A percentile compares a stretch with the other conserved stretches of the same genome.
phyloP scores from a whole-genome alignment of 2,113 vertebrate genomes.

The Chelonoidis abingdonii region DNA sequence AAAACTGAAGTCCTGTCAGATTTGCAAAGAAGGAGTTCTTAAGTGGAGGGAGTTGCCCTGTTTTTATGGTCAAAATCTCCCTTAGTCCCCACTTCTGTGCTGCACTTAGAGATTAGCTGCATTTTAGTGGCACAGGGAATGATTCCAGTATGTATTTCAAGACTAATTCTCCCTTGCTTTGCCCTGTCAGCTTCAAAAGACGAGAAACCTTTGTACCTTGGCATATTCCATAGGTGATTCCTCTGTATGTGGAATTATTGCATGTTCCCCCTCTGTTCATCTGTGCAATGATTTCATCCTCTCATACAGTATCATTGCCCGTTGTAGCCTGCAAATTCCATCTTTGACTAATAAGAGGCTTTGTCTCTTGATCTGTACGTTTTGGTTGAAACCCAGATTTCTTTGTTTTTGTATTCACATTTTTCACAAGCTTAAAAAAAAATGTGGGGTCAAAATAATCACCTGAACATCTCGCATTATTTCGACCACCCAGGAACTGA shows the following conservation, averaged over 20 bases:
- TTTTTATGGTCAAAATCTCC: background rate
- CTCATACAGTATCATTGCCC: background rate
- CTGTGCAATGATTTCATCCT: background rate
- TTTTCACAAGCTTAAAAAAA: constrained; percentile 14
- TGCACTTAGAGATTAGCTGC: background rate
- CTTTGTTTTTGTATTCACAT: background rate
- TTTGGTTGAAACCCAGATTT: background rate
- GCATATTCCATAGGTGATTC: background rate
- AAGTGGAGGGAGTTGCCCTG: background rate
- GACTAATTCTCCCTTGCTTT: background rate
- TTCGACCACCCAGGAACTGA: constrained; percentile 30
- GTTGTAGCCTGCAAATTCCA: background rate
- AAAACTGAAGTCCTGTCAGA: background rate
- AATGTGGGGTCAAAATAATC: constrained; percentile 53
- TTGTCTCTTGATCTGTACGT: background rate
- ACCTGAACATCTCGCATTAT: constrained; percentile 14
- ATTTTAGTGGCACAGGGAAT: background rate
- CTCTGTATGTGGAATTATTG: background rate
- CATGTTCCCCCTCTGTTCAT: background rate
- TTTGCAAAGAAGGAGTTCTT: background rate
- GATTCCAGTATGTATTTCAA: background rate
- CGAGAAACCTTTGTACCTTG: background rate
- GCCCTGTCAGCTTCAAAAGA: background rate
- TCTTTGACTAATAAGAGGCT: background rate
- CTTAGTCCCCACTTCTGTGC: background rate